A percentile compares a stretch with the other conserved stretches of the same genome.
Evolutionary conservation across 1,140 invertebrate genomes (phyloP).

Genomic region (Brachionus calyciflorus): DNA sequence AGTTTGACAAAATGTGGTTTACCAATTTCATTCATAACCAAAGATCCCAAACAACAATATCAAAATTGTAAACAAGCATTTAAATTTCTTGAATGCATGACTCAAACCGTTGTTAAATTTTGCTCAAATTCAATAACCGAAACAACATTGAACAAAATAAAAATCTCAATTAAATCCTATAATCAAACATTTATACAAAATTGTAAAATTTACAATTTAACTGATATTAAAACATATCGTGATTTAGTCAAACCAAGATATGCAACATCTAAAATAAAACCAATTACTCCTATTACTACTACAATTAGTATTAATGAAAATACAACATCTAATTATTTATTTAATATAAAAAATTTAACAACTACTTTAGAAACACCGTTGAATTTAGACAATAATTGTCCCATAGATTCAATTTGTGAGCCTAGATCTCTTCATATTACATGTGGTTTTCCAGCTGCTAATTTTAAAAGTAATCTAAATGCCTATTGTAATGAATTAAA

Average conservation of each 20-base stretch:
- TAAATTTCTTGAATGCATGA: conserved; percentile 23
- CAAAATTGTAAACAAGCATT: neutral
- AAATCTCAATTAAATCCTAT: neutral
- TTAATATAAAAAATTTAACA: neutral
- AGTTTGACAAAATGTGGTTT: conserved; percentile 27
- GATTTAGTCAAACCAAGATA: neutral
- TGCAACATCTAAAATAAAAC: neutral
- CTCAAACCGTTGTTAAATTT: neutral
- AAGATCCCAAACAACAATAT: neutral
- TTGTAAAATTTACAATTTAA: conserved; percentile 2
- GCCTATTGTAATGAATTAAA: conserved; percentile 41
- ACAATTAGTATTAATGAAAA: too few species aligned
- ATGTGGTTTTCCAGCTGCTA: conserved; percentile 35
- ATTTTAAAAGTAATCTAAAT: conserved; percentile 35
- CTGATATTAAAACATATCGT: neutral
- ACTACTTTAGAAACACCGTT: neutral
- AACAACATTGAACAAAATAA: neutral
- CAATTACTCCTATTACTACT: too few species aligned
- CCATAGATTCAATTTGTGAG: conserved; percentile 20
- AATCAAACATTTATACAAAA: neutral
- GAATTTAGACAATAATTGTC: neutral
- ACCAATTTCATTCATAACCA: neutral
- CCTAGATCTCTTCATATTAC: conserved; percentile 31
- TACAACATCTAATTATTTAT: neutral
- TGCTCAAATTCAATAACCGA: neutral